These are phyloP conservation scores for Oxyruncus cristatus DNA, from an alignment of 2,113 vertebrate species.

Conservation along the genomic window DNA sequence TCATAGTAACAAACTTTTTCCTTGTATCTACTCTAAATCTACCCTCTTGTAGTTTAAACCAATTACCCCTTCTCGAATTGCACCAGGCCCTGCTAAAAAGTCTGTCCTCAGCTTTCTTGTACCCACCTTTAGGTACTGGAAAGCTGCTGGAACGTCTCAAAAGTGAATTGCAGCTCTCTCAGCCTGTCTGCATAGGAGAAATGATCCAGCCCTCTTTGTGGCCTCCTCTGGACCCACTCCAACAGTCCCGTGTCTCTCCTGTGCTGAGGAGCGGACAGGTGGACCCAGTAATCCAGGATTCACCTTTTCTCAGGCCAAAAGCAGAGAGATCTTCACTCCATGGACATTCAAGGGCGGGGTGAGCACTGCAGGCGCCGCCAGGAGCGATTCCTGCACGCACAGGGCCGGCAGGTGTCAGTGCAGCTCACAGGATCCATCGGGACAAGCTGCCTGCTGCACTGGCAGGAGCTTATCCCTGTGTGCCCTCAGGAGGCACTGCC, in stretches of 20 bases:
- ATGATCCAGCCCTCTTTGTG: neutral
- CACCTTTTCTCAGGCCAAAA: neutral
- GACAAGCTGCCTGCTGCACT: rapidly evolving
- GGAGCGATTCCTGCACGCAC: rapidly evolving
- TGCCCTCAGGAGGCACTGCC: neutral
- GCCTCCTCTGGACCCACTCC: neutral
- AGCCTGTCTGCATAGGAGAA: neutral
- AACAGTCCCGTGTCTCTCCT: neutral
- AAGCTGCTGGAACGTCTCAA: neutral
- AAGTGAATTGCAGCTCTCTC: neutral
- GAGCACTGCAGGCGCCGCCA: too few relatives aligned
- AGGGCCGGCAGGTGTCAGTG: neutral
- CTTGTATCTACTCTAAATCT: too few relatives aligned
- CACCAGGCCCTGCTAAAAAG: neutral
- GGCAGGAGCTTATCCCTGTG: too few relatives aligned
- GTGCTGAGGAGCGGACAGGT: neutral
- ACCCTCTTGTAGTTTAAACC: neutral
- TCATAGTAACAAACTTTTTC: neutral
- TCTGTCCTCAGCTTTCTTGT: neutral
- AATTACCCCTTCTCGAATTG: neutral
- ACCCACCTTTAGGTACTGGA: neutral
- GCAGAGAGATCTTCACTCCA: neutral
- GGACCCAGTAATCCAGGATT: neutral
- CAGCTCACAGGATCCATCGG: neutral
- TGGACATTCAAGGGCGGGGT: neutral